These are phyloP conservation scores for Chionomys nivalis DNA, from an alignment of 2,113 vertebrate genomes.

Conservation along the genomic window DNA sequence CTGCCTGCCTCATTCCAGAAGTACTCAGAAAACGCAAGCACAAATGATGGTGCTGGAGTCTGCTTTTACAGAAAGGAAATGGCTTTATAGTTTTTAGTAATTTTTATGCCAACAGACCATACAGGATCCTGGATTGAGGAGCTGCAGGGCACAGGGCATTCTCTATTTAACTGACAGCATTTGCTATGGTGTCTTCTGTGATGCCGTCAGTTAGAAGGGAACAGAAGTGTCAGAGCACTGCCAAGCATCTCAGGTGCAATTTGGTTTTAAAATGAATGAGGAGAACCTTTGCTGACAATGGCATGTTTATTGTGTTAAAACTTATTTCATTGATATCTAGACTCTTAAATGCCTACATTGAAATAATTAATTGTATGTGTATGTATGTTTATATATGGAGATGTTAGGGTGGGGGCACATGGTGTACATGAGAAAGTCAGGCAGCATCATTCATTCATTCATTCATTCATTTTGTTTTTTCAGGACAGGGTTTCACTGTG, in stretches of 20 bases:
- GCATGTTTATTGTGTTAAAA: constrained; percentile 48
- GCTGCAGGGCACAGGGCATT: background rate
- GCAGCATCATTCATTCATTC: too few species aligned
- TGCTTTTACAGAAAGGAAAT: background rate
- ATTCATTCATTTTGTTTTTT: background rate
- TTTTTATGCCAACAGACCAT: background rate
- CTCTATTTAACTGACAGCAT: background rate
- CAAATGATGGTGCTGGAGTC: background rate
- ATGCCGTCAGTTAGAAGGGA: background rate
- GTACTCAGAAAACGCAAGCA: background rate
- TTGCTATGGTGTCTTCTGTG: background rate
- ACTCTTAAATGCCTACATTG: background rate
- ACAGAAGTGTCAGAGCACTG: constrained; percentile 29
- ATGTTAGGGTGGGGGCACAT: background rate
- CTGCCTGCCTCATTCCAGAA: background rate
- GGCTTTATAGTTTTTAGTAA: background rate
- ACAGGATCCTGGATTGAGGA: background rate
- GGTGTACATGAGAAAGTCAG: background rate
- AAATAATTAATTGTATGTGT: background rate
- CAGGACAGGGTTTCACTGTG: background rate
- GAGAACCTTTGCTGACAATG: background rate
- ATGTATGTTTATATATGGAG: background rate
- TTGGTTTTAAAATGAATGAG: constrained; percentile 33
- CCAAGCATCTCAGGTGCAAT: background rate
- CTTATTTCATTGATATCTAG: background rate